A percentile compares a stretch with the other conserved stretches of the same genome.
Conservation (phyloP, 2,888 invertebrate genomes). For the Troides oblongomaculatus region DNA sequence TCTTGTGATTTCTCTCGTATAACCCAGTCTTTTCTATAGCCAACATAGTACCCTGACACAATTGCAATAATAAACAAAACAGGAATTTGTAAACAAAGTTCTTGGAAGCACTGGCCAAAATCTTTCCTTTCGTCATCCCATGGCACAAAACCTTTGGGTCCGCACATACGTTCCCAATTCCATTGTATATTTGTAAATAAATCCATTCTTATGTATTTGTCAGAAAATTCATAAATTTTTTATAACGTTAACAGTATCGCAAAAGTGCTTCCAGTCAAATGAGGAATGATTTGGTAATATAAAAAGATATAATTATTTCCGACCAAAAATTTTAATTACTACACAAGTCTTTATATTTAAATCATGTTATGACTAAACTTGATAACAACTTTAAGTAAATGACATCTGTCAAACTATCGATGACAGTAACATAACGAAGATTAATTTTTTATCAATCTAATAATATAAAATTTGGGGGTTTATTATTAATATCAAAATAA, state of each 20-base stretch:
- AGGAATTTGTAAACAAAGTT: slow-evolving; percentile 89
- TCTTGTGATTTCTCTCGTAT: slow-evolving; percentile 82
- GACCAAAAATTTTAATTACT: neutral
- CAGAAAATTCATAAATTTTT: neutral
- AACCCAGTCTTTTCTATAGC: slow-evolving; percentile 82
- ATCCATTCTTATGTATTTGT: slow-evolving; percentile 15
- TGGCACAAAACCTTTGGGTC: slow-evolving; percentile 84
- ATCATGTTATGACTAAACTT: slow-evolving; percentile 20
- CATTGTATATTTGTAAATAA: slow-evolving; percentile 54
- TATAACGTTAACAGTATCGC: slow-evolving; percentile 9
- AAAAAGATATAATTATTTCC: no score
- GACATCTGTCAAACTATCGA: neutral
- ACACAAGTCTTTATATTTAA: neutral
- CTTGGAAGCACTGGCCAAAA: slow-evolving; percentile 92
- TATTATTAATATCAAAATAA: no score
- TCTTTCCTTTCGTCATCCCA: slow-evolving; percentile 86
- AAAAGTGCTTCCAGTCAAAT: neutral
- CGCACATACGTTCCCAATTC: slow-evolving; percentile 89
- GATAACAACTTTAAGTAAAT: neutral
- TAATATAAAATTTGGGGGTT: no score
- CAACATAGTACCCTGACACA: slow-evolving; percentile 90
- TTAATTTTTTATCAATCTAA: no score
- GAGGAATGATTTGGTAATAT: no score
- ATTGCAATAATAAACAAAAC: slow-evolving; percentile 85
- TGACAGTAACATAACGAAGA: neutral